phyloP scores from a whole-genome alignment of 1,140 invertebrate genomes.

The Holcopasites calliopsidis region DNA sequence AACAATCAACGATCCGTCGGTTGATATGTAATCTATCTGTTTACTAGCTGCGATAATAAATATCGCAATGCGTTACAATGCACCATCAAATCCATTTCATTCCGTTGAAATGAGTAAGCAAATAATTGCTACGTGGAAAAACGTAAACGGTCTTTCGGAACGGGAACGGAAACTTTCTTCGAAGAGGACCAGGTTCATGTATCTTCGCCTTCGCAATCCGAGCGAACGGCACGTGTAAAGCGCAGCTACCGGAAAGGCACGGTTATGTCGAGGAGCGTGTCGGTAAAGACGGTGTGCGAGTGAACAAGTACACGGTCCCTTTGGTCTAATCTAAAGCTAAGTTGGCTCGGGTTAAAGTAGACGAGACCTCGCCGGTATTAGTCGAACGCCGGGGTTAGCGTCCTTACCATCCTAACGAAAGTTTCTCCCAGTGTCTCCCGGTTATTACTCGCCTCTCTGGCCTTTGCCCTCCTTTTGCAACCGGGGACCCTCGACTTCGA shows the following conservation, averaged over 20 bases:
- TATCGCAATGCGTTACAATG: not conserved
- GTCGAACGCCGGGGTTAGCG: constrained; percentile 59
- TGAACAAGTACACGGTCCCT: constrained; percentile 58
- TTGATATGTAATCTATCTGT: too few species aligned
- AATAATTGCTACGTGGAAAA: too few species aligned
- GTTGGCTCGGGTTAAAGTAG: constrained; percentile 65
- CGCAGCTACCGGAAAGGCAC: constrained; percentile 53
- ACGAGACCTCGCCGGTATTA: constrained; percentile 63
- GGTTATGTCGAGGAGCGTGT: constrained; percentile 56
- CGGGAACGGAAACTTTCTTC: constrained; percentile 20
- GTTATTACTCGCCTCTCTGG: constrained; percentile 38
- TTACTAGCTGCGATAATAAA: too few species aligned
- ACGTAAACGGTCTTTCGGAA: too few species aligned
- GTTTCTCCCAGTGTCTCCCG: constrained; percentile 49
- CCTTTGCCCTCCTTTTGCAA: constrained; percentile 17
- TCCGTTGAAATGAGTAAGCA: not conserved
- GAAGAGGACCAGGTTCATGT: too few species aligned
- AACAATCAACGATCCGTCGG: too few species aligned
- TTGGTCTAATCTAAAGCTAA: constrained; percentile 69
- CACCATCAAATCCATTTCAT: not conserved
- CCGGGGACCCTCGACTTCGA: not conserved
- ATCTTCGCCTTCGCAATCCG: constrained; percentile 36
- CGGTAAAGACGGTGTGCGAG: constrained; percentile 42
- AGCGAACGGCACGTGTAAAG: constrained; percentile 21
- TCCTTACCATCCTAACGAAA: constrained; percentile 58